Base-by-base conservation (phyloP, 1,140 invertebrate species). In the Drosophila asahinai region DNA sequence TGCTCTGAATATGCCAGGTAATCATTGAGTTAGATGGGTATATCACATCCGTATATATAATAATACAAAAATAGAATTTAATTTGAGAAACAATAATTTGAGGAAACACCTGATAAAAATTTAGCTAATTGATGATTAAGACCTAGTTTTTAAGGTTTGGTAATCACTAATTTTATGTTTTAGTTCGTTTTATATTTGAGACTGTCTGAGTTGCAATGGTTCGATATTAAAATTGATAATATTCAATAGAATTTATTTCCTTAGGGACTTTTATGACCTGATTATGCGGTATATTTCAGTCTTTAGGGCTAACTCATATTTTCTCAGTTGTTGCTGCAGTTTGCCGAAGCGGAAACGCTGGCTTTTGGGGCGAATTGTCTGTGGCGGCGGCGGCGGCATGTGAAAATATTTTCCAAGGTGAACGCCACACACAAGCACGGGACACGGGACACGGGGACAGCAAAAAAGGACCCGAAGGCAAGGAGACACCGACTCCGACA, bases 391-490 rank as follows among this genome's bases (percentile, higher is more conserved):
- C 61, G 30, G 70, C 77, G 72, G 80, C 77, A 83, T 80, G 83
- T 87, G 84, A 89, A 89, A 89, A 89, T 89, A 89, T 81, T 89
- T 89, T 78, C 81, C 84, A 89, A 89, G 84, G 84, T 89, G 78
- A 89, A 83, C 81, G 81, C 81, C 84, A 89, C 80, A 89, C 61
- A 52, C 25, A 52, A 27, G 42, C 52, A 78, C 80, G 47, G 55
- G 47, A 77, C 52, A 78, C 80, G 47, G 55, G 47, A 77, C 52
- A 62, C 8, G 22, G 36, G 55, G 57, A 51, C 19, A 64, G 51
- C 25, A 64, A 64, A 72, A 80, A 75, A 77, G 79, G 72, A 79
- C 58, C 73, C 76, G 63, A 61, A 15, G 36, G 61, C 77, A 45
- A 51, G 64, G 48, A 68, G 51, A 74, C 80, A 79, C 51, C 51